Conservation (phyloP, 2,113 vertebrate species). For the Gavia stellata region DNA sequence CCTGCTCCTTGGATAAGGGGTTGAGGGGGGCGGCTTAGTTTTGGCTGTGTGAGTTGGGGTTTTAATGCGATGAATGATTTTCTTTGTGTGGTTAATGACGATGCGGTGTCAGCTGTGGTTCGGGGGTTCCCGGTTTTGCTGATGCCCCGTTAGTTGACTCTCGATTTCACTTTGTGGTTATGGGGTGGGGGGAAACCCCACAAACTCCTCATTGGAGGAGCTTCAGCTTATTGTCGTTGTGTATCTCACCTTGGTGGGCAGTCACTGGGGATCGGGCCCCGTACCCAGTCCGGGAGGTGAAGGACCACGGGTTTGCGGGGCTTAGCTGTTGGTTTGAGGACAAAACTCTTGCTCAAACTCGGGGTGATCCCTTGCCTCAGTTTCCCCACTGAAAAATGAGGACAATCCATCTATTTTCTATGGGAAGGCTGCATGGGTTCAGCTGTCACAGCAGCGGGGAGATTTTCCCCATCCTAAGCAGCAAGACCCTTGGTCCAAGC, state of each 20-base stretch:
- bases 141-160: accelerated
- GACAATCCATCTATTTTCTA: neutral
- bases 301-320: neutral
- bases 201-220: neutral
- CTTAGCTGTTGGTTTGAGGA: neutral
- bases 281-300: accelerated
- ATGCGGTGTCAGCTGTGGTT: accelerated
- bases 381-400: neutral
- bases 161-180: neutral
- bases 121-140: neutral
- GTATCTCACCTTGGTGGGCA: accelerated
- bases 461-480: neutral
- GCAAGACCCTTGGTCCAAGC: neutral
- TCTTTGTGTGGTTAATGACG: neutral
- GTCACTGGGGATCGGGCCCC: neutral
- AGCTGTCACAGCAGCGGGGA: neutral
- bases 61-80: accelerated
- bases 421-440: neutral
- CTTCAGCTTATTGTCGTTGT: neutral
- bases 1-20: neutral
- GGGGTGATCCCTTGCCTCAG: accelerated
- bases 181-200: accelerated
- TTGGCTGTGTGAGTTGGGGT: neutral
- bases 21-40: neutral
- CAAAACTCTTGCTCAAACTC: neutral